Percentiles rank a stretch among this genome's conserved stretches.
phyloP scores from a whole-genome alignment of 2,113 vertebrate species.

The Willisornis vidua region DNA sequence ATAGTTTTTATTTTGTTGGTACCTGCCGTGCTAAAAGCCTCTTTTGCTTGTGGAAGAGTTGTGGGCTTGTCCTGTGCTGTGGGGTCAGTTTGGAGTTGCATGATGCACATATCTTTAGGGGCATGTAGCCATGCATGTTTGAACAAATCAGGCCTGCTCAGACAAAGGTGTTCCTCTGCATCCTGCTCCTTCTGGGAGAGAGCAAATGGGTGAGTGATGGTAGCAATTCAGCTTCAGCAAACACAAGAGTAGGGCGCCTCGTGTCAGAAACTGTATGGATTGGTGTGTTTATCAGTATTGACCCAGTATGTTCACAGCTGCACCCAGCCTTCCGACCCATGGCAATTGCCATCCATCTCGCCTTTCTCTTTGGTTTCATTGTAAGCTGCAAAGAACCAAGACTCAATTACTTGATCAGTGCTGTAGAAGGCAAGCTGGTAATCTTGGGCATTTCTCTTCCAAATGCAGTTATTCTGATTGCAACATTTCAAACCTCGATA shows the following conservation, averaged over 20 bases:
- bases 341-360: neutral
- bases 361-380: neutral
- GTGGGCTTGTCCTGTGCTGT: neutral
- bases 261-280: neutral
- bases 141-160: neutral
- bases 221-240: neutral
- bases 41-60: neutral
- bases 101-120: neutral
- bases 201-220: neutral
- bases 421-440: neutral
- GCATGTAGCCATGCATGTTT: neutral
- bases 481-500: neutral
- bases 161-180: neutral
- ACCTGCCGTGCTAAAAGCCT: accelerated
- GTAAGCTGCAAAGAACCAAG: neutral
- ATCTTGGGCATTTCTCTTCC: slow-evolving; percentile 1
- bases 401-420: neutral
- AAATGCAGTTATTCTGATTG: neutral
- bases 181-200: neutral
- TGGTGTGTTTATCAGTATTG: neutral
- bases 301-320: neutral
- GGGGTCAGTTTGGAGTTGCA: neutral
- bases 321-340: neutral
- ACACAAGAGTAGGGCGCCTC: accelerated
- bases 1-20: neutral